Base-by-base conservation (phyloP, 2,888 invertebrate genomes). In the Podabrus alpinus region DNA sequence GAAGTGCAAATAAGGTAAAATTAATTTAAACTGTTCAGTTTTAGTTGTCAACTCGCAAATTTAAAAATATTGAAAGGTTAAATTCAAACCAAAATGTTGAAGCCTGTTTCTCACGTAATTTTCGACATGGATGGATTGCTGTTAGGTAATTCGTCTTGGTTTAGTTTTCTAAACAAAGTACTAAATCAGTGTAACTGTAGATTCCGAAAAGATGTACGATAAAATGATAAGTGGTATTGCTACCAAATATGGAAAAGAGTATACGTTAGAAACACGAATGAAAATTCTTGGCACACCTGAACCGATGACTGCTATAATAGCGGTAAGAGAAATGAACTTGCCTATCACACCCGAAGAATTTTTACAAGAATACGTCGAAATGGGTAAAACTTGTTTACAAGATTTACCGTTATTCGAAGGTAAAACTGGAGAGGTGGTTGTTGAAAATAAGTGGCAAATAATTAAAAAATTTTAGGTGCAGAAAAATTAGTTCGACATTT, bases 171-270 rank as follows among this genome's bases (percentile, higher is more conserved):
- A 19, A 64, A 64, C 21, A 21, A 16, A 9, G 2, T 15, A n/a
- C 62, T n/a, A 15, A 64, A 11, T 19, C 13, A 11, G 13, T 17
- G 13, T n/a, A 61, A 15, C 21, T 88, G 25, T 88, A 95, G 96
- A 97, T 86, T 95, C 96, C 1, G 96, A 97, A 87, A 89, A 88
- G 68, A 90, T 94, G 15, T 96, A 97, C 86, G 93, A 94, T 82
- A 90, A 91, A 83, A 93, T 94, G 84, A 92, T 94, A 80, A 89
- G 90, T 78, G 90, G 91, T 81, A 90, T 95, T 79, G 92, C 92
- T 79, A 89, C 89, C 7, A 89, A 90, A 78, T 95, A 92, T 87
- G 94, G 94, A 0, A 94, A 94, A 82, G 86, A 89, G 60, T 97
- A 95, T 87, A 94, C 95, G 0, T 91, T 91, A 84, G 95, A 95